Percentiles rank a stretch among this genome's conserved stretches.
phyloP scores from a whole-genome alignment of 1,140 invertebrate species.

The Charaxes varanes region DNA sequence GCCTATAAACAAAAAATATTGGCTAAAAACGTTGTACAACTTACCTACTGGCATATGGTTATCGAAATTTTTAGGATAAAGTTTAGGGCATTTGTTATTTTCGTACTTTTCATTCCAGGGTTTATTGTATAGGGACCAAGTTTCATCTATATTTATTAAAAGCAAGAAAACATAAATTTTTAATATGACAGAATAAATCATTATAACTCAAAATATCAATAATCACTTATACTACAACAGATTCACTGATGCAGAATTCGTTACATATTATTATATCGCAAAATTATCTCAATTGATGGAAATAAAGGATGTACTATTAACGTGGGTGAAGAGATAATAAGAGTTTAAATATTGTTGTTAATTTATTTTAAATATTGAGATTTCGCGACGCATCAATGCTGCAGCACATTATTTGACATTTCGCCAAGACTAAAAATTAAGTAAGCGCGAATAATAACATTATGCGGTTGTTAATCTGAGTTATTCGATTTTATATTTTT shows the following conservation, averaged over 20 bases:
- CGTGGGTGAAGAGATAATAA: constrained; percentile 48
- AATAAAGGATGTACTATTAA: constrained; percentile 30
- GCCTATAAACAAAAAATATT: constrained; percentile 2
- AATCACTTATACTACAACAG: constrained; percentile 10
- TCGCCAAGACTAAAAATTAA: too few species aligned
- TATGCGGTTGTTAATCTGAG: too few species aligned
- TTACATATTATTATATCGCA: constrained; percentile 16
- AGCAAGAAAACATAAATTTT: constrained; percentile 21
- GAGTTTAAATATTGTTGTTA: too few species aligned
- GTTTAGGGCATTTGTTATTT: constrained; percentile 65
- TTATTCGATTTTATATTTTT: too few species aligned
- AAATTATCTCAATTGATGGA: constrained; percentile 37
- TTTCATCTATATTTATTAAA: constrained; percentile 37
- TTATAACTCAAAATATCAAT: constrained; percentile 14
- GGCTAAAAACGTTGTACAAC: constrained; percentile 13
- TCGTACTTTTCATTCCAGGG: constrained; percentile 67
- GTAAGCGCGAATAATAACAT: too few species aligned
- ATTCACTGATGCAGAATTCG: constrained; percentile 10
- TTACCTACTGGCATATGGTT: constrained; percentile 69
- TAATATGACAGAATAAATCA: constrained; percentile 15
- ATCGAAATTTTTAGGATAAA: constrained; percentile 69
- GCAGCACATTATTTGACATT: too few species aligned
- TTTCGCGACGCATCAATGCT: too few species aligned
- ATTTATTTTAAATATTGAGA: too few species aligned
- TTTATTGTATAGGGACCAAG: constrained; percentile 55